These are phyloP conservation scores for Polydrusus pterygomalis DNA, from an alignment of 2,888 invertebrate species.

Conservation along the genomic window DNA sequence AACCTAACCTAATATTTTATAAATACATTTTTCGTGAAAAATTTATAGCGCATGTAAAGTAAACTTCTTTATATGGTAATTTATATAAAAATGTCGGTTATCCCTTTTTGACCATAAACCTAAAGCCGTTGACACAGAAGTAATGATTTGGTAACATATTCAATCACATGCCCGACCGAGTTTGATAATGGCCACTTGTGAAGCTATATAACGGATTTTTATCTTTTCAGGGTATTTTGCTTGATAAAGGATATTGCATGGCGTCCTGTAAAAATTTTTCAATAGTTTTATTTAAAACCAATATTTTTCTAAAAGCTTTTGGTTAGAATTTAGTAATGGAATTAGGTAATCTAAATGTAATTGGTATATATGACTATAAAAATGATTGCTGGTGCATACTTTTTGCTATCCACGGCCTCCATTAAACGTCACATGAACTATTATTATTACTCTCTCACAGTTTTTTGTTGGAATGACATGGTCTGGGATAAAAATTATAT, in stretches of 20 bases:
- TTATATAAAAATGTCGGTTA: conserved; percentile 27
- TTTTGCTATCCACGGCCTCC: too few species aligned
- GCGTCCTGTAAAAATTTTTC: too few species aligned
- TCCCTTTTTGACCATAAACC: conserved; percentile 44
- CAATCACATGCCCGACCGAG: conserved; percentile 48
- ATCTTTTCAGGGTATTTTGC: neutral
- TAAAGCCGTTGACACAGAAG: conserved; percentile 36
- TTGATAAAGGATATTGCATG: neutral
- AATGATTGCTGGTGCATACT: too few species aligned
- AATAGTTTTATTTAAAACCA: too few species aligned
- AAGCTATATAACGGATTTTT: conserved; percentile 15
- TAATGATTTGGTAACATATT: conserved; percentile 48
- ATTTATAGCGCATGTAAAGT: conserved; percentile 18
- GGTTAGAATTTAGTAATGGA: too few species aligned
- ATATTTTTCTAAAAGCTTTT: neutral
- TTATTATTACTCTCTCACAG: too few species aligned
- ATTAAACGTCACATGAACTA: too few species aligned
- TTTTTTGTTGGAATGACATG: too few species aligned
- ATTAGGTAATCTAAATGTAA: too few species aligned
- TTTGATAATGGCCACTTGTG: conserved; percentile 47
- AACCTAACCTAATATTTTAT: neutral
- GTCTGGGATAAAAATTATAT: too few species aligned
- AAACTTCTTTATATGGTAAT: conserved; percentile 41
- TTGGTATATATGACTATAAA: too few species aligned
- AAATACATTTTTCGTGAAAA: neutral